Percentiles rank a stretch among this genome's conserved stretches.
Evolutionary conservation across 2,113 vertebrate species (phyloP).

Genomic region (Triplophysa tibetana): DNA sequence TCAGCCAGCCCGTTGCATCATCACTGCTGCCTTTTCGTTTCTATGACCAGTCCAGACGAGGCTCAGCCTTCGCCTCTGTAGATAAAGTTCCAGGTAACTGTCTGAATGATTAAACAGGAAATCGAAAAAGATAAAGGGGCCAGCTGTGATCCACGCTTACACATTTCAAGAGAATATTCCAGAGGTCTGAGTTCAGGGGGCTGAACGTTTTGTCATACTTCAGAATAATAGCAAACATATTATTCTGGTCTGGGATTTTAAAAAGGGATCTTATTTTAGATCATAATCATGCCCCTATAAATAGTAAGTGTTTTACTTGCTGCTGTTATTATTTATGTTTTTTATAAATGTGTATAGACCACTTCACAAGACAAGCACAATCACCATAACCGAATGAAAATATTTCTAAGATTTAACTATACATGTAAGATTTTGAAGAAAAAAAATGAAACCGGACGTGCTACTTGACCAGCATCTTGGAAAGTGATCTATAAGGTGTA

Average conservation of each 20-base stretch:
- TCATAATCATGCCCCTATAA: too few species aligned
- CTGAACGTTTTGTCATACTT: neutral
- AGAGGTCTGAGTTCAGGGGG: too few species aligned
- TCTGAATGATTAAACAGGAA: neutral
- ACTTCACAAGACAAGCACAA: too few species aligned
- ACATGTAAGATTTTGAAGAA: too few species aligned
- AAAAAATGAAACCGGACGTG: too few species aligned
- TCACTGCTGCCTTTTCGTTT: constrained; percentile 90
- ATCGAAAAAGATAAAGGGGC: neutral
- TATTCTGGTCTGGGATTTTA: too few species aligned
- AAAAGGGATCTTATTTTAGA: too few species aligned
- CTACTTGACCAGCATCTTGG: too few species aligned
- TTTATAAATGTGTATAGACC: neutral
- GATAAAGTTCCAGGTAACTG: constrained; percentile 94
- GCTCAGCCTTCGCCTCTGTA: constrained; percentile 87
- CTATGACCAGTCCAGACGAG: constrained; percentile 90
- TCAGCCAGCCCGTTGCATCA: constrained; percentile 80
- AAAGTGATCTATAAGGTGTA: too few species aligned
- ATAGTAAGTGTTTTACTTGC: too few species aligned
- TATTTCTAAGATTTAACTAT: too few species aligned
- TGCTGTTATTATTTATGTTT: neutral
- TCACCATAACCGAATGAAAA: too few species aligned
- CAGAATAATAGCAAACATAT: neutral
- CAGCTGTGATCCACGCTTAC: neutral
- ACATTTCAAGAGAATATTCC: neutral